Evolutionary conservation across 2,797 vertebrate species (phyloP).

Genomic region (Echiichthys vipera): DNA sequence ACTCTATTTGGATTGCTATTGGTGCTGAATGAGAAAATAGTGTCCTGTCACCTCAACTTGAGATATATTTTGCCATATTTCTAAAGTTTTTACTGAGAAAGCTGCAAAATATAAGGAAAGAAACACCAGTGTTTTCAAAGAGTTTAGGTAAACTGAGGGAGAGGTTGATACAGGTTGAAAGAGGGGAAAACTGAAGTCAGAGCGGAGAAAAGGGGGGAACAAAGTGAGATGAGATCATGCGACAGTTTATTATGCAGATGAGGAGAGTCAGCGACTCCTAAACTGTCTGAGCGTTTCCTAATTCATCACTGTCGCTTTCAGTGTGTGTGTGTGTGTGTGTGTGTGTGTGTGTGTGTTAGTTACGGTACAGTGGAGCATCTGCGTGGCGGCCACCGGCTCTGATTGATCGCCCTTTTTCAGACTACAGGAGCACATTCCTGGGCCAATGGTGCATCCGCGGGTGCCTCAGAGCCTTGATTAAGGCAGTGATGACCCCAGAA

Average conservation of each 20-base stretch:
- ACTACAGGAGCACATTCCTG: conserved; percentile 31
- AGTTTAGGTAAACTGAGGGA: too few species aligned
- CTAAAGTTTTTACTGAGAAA: not conserved
- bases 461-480: conserved; percentile 61
- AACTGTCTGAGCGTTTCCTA: conserved; percentile 66
- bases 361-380: conserved; percentile 52
- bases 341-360: conserved; percentile 32
- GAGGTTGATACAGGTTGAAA: conserved; percentile 3
- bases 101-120: not conserved
- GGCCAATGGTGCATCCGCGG: conserved; percentile 13
- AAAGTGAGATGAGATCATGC: conserved; percentile 59
- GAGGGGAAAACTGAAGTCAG: conserved; percentile 19
- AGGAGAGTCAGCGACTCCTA: conserved; percentile 65
- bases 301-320: conserved; percentile 76
- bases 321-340: not conserved
- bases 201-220: conserved; percentile 8
- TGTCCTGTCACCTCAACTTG: not conserved
- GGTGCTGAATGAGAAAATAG: not conserved
- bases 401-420: conserved; percentile 74
- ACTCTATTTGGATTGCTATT: not conserved
- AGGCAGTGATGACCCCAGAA: conserved; percentile 56
- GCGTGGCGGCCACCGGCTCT: conserved; percentile 48
- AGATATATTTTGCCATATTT: not conserved
- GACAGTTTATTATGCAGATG: conserved; percentile 77
- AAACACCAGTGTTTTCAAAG: too few species aligned